Evolutionary conservation across 1,140 invertebrate species (phyloP), one percentile per base, ranked within the genome.

Genomic region (Lasioglossum albipes): DNA sequence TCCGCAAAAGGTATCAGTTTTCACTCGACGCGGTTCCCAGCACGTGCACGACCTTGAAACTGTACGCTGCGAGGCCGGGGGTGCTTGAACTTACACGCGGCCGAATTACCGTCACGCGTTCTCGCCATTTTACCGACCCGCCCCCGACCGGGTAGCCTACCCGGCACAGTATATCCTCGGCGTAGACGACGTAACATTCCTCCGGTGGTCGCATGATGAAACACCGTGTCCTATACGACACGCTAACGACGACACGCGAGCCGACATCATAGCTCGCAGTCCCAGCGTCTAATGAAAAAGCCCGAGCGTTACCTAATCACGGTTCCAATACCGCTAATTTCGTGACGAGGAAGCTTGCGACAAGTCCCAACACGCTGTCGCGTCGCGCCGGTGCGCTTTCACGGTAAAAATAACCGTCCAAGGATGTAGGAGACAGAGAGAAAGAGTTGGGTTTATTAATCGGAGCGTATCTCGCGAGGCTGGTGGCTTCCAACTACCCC

Each of bases 31-130:
- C 22, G 20, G 20, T 64, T 27, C 16, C 1, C 62, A 66, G 22
- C 77, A 66, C 69, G 49, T 79, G 66, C 27, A 49, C 57, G 76
- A 57, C 76, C 69, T 73, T 79, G 70, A 74, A 67, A 73, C 3
- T 9, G 1, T 4, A 1, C 20, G 27, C n/a, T 42, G 52, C 10
- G 2, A 13, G 9, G 49, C 49, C 1, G 16, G 12, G 31, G 69
- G 70, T 79, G 70, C n/a, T 66, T 79, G 70, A 73, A 79, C 70
- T 20, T 59, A n/a, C 57, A 6, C 52, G n/a, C 20, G 57, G 27
- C 66, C 42, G 49, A 65, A 72, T 71, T 65, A 9, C 2, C 22
- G 31, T 27, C 16, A 41, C 70, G 41, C 61, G 10, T 64, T 42
- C 59, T 7, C 57, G 6, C 10, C 22, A 13, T 27, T 72, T 72